A percentile compares a stretch with the other conserved stretches of the same genome.
Evolutionary conservation across 2,888 invertebrate genomes (phyloP).

Genomic region (Encarsia formosa): DNA sequence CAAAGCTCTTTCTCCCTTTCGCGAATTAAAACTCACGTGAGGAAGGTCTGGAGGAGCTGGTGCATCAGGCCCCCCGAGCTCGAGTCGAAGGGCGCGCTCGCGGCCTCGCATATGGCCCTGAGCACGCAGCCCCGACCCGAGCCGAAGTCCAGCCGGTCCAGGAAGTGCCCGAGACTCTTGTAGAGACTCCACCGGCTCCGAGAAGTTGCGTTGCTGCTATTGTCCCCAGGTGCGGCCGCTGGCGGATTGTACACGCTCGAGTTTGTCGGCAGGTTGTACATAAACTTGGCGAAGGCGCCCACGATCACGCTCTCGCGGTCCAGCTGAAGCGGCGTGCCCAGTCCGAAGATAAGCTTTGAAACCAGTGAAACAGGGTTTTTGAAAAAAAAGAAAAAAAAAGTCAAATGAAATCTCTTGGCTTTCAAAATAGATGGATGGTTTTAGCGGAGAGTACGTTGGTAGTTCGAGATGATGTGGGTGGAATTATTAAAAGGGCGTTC

Average conservation of each 20-base stretch:
- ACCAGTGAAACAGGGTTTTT: too few relatives aligned
- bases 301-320: slow-evolving; percentile 49
- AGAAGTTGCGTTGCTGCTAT: not conserved
- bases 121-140: slow-evolving; percentile 64
- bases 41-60: slow-evolving; percentile 69
- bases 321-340: slow-evolving; percentile 50
- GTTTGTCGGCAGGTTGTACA: slow-evolving; percentile 48
- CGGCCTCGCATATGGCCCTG: slow-evolving; percentile 73
- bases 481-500: too few relatives aligned
- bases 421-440: too few relatives aligned
- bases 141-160: slow-evolving; percentile 48
- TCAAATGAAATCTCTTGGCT: too few relatives aligned
- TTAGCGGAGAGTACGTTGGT: too few relatives aligned
- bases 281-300: slow-evolving; percentile 48
- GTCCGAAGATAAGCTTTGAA: slow-evolving; percentile 51
- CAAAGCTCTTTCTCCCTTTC: slow-evolving; percentile 1
- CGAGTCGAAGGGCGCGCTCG: slow-evolving; percentile 64
- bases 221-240: slow-evolving; percentile 47
- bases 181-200: slow-evolving; percentile 61
- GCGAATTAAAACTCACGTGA: slow-evolving; percentile 53
- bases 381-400: too few relatives aligned
- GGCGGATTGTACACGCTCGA: slow-evolving; percentile 41
- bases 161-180: slow-evolving; percentile 59
- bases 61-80: slow-evolving; percentile 66
- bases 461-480: too few relatives aligned